Evolutionary conservation across 2,888 invertebrate species (phyloP).

Genomic region (Polydrusus pterygomalis): DNA sequence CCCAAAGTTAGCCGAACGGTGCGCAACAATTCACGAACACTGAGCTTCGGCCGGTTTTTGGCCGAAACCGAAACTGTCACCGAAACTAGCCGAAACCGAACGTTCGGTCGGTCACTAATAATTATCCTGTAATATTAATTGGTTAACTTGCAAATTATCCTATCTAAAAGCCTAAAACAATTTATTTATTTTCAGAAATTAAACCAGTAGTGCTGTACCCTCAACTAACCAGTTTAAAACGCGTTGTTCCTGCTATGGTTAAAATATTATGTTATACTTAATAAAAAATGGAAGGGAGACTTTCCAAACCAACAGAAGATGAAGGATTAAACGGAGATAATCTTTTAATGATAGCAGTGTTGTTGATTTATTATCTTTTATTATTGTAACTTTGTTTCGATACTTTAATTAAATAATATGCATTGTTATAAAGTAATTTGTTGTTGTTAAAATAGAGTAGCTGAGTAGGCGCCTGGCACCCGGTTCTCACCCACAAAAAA

Average conservation of each 20-base stretch:
- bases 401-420: not conserved
- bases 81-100: no score
- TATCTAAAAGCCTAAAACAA: no score
- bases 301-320: constrained; percentile 12
- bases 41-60: no score
- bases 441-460: not conserved
- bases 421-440: not conserved
- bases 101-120: no score
- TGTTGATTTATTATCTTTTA: constrained; percentile 47
- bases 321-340: constrained; percentile 27
- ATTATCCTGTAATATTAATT: no score
- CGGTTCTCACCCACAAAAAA: not conserved
- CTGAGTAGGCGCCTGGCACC: not conserved
- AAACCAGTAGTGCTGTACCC: constrained; percentile 8
- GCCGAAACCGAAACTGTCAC: no score
- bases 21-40: no score
- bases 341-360: constrained; percentile 40
- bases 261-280: constrained; percentile 19
- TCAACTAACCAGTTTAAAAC: constrained; percentile 5
- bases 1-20: no score
- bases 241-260: constrained; percentile 25
- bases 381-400: constrained; percentile 32
- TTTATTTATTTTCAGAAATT: constrained; percentile 37
- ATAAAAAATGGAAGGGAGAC: constrained; percentile 13
- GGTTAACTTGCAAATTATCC: no score